phyloP scores from a whole-genome alignment of 1,140 invertebrate genomes.

The Lepeophtheirus salmonis region DNA sequence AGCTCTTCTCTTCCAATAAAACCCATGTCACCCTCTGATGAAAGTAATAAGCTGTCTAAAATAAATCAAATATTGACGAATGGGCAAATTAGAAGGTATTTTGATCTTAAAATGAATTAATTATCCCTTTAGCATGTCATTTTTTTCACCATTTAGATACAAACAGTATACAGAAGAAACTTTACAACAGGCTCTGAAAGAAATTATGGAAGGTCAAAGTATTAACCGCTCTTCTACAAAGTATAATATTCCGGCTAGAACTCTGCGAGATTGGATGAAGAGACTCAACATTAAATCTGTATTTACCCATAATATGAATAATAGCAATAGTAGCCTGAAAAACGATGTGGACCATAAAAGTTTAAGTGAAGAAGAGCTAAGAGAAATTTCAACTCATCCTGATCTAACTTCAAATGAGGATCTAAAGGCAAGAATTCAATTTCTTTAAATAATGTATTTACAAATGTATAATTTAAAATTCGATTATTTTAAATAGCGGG shows the following conservation, averaged over 20 bases:
- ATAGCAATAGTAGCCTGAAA: background rate
- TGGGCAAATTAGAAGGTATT: background rate
- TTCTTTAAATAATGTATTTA: background rate
- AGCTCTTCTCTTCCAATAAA: background rate
- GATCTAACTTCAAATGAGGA: background rate
- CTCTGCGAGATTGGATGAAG: conserved; percentile 18
- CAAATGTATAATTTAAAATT: background rate
- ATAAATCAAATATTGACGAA: background rate
- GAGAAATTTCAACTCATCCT: background rate
- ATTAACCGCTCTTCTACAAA: conserved; percentile 17
- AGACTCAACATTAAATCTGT: conserved; percentile 18
- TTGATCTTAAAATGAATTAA: too few relatives aligned
- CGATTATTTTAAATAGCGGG: background rate
- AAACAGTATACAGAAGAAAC: conserved; percentile 18
- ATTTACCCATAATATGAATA: conserved; percentile 7
- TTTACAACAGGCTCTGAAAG: conserved; percentile 15
- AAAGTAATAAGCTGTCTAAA: background rate
- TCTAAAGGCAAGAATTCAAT: too few relatives aligned
- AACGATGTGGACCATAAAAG: background rate
- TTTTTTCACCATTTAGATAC: conserved; percentile 8
- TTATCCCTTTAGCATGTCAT: too few relatives aligned
- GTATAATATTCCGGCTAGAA: conserved; percentile 16
- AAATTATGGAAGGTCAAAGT: conserved; percentile 14
- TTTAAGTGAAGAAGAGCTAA: background rate
- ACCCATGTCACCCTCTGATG: background rate